Base-by-base conservation (phyloP, 2,888 invertebrate species). In the Leucophenga maculata region DNA sequence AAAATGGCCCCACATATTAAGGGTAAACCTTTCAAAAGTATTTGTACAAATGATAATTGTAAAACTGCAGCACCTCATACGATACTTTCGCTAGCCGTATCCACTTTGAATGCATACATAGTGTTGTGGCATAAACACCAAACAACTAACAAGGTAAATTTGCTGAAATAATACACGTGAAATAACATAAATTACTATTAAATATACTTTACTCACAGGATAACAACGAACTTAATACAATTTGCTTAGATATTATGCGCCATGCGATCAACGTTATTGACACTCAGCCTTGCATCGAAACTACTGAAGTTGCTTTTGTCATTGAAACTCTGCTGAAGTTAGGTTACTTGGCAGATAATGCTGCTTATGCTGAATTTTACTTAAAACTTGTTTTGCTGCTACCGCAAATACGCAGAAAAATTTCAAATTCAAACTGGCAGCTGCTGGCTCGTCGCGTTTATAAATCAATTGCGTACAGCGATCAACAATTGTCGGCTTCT, bases 31-130 rank as follows among this genome's bases (percentile, higher is more conserved):
- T 50, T 87, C 9, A 70, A 74, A 16, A 32, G 71, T 39, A 70
- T 44, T 14, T 88, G 87, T 67, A 4, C 1, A 4, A 74, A 57
- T 13, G 71, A 74, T 32, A 31, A 44, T 6, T 87, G 87, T 50
- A 77, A 77, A 0, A 85, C 86, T 22, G 69, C 78, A 1, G 72
- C 86, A 1, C 84, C 86, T 18, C 87, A 87, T 69, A 76, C 81
- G n/a, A 79, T 83, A 14, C 71, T 85, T 14, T 72, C 75, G 4
- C 72, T 84, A 4, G 77, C 83, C 8, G 16, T 83, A n/a, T 55
- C 26, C 2, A 77, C 81, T 9, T 81, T 75, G 69, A 44, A 72
- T 52, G 18, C 52, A 16, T 16, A 18, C 20, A 3, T 26, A 14
- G 26, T 16, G 39, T 16, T 48, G 1, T 11, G 20, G 62, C 46